phyloP scores from a whole-genome alignment of 2,797 vertebrate genomes.

The Tadarida brasiliensis region DNA sequence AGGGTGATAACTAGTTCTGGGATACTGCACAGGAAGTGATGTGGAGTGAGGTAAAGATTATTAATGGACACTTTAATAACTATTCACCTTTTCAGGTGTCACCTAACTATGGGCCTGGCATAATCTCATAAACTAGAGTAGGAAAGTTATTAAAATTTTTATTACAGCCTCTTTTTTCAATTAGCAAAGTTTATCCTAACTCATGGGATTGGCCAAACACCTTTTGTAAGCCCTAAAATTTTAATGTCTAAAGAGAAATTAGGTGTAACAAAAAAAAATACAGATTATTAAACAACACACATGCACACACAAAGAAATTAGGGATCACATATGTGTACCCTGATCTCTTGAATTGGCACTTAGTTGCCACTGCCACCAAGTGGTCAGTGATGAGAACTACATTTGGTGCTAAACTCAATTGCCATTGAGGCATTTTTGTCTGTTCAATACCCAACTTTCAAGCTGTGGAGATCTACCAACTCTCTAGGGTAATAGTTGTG shows the following conservation, averaged over 20 bases:
- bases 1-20: background rate
- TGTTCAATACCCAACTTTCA: background rate
- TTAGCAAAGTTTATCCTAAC: background rate
- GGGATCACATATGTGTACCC: background rate
- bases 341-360: background rate
- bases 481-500: background rate
- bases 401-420: background rate
- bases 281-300: too few species aligned
- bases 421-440: background rate
- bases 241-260: background rate
- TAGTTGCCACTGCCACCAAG: conserved; percentile 72
- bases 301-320: background rate
- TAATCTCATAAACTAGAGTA: background rate
- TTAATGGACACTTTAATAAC: background rate
- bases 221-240: background rate
- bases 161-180: background rate
- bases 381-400: conserved; percentile 20
- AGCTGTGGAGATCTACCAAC: background rate
- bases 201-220: background rate
- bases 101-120: background rate
- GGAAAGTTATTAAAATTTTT: background rate
- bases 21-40: background rate
- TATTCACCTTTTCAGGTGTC: background rate
- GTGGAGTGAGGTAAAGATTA: background rate
- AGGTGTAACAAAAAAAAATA: too few species aligned